Base-by-base conservation (phyloP, 2,797 vertebrate species). In the Valencia hispanica region DNA sequence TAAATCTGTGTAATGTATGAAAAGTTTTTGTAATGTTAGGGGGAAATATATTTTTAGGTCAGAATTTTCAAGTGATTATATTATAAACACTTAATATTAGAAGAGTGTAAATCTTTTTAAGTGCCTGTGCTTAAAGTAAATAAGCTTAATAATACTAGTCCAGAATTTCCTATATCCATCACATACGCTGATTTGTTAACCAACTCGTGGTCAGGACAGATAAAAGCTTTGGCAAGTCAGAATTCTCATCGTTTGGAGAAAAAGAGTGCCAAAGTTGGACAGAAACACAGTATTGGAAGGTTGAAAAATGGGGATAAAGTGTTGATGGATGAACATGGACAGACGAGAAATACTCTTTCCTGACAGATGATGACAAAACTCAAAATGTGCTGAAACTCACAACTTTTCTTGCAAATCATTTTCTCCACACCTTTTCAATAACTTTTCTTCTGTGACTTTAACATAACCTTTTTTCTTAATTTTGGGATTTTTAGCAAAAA, bases 311-410 rank as follows among this genome's bases (percentile, higher is more conserved):
- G 68, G 75, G 5, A 84, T 81, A 69, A 59, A 57, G 63, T 20
- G 57, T 22, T 79, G 80, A 88, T 79, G 85, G 85, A 87, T 80
- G 72, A 82, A 83, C 55, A 51, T 27, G 27, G 75, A 80, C 76
- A 66, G 50, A 81, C 61, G 65, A 78, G 65, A 73, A 71, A 39
- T 72, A 73, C 83, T 68, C 34, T 74, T 69, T 78, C 36, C 77
- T 77, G 78, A 81, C 72, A 71, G 66, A 75, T 68, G 86, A 87
- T 85, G 75, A 83, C n/a, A 74, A 77, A 79, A 72, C 39, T 81
- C 81, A 77, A 34, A 51, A 76, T 78, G 73, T 59, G 43, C 55
- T 70, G 65, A 82, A 81, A 80, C 57, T 47, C 80, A 79, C 70
- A 72, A 32, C 68, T 74, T 79, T 30, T 75, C 69, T 81, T 51